Evolutionary conservation across 37 sponge, comb jelly and placozoan species (phyloP).

Genomic region (Aphrocallistes beatrix): DNA sequence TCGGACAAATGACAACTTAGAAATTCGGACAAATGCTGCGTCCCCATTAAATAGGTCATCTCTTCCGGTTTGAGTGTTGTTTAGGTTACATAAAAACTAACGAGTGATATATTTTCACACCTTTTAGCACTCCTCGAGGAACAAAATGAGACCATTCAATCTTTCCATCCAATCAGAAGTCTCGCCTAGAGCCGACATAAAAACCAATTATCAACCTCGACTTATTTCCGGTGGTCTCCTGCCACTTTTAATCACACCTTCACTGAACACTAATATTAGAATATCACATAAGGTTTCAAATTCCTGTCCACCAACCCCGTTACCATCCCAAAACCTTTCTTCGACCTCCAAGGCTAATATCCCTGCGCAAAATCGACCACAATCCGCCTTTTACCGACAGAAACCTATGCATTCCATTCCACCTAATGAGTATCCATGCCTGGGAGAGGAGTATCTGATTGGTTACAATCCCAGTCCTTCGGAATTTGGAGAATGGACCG

Average conservation of each 20-base stretch:
- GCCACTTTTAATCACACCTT: background rate
- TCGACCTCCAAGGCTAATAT: background rate
- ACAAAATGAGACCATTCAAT: background rate
- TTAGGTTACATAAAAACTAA: no score
- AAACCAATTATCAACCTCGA: background rate
- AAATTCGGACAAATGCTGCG: no score
- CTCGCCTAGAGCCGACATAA: background rate
- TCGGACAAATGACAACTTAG: no score
- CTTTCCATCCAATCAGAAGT: background rate
- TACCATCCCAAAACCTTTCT: background rate
- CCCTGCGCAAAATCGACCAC: background rate
- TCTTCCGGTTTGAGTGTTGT: no score
- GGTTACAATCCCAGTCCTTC: background rate
- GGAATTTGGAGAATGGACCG: background rate
- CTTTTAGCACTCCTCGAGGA: no score
- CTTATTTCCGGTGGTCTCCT: background rate
- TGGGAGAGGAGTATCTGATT: background rate
- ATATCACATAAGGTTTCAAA: background rate
- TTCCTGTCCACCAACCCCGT: conserved; percentile 16
- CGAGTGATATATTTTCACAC: no score
- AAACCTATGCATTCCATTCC: background rate
- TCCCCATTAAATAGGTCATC: no score
- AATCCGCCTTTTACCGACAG: background rate
- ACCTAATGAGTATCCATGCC: background rate
- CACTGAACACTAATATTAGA: background rate